Percentiles rank a stretch among this genome's conserved stretches.
Evolutionary conservation across 2,888 invertebrate genomes (phyloP).

Genomic region (Apantesis nais): DNA sequence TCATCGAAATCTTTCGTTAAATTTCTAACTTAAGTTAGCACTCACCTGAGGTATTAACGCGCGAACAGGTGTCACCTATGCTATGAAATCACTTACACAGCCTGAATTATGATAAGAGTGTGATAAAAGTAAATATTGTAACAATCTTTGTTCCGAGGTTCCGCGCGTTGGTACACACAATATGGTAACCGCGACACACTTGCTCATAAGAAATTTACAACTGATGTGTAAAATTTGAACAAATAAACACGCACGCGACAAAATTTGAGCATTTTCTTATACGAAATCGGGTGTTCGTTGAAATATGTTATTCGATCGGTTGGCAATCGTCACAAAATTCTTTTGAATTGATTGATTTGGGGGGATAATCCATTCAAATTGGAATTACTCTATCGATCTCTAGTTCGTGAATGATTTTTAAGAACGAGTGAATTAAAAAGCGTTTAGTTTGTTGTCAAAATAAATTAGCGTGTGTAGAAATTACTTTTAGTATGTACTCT

Average conservation of each 20-base stretch:
- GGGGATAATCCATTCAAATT: constrained; percentile 50
- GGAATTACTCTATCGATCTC: constrained; percentile 7
- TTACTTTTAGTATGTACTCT: too few relatives aligned
- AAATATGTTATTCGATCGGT: constrained; percentile 59
- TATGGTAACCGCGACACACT: constrained; percentile 62
- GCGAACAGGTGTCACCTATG: constrained; percentile 57
- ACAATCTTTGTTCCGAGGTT: constrained; percentile 59
- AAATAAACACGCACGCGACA: constrained; percentile 52
- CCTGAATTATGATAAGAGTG: constrained; percentile 64
- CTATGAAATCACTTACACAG: constrained; percentile 63
- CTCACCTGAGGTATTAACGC: constrained; percentile 66
- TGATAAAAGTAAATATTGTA: constrained; percentile 64
- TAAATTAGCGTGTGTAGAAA: too few relatives aligned
- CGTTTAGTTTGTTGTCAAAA: constrained; percentile 23
- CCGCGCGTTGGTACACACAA: constrained; percentile 56
- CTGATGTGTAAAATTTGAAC: constrained; percentile 50
- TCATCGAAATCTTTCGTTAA: constrained; percentile 28
- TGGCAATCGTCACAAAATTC: constrained; percentile 64
- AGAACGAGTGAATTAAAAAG: constrained; percentile 21
- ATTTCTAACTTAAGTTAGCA: constrained; percentile 49
- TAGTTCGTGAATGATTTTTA: constrained; percentile 21
- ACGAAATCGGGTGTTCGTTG: constrained; percentile 50
- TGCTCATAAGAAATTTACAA: constrained; percentile 54
- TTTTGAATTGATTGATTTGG: constrained; percentile 70
- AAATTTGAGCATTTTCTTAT: constrained; percentile 54